phyloP scores from a whole-genome alignment of 2,888 invertebrate species.

The Pachydiplax longipennis region DNA sequence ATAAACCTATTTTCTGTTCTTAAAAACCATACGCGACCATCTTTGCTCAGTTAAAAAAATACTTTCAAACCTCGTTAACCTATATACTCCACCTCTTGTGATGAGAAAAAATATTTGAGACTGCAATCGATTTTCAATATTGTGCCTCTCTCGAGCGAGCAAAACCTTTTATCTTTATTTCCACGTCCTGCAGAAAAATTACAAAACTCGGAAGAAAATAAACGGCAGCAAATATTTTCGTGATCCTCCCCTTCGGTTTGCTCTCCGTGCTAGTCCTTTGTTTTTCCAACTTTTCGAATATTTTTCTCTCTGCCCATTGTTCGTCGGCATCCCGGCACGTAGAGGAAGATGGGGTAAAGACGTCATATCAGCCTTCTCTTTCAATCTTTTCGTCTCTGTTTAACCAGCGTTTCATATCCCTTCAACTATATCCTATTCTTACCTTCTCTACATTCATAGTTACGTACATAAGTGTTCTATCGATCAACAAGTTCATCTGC shows the following conservation, averaged over 20 bases:
- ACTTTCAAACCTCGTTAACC: not conserved
- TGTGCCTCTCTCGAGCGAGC: not conserved
- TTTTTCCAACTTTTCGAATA: not conserved
- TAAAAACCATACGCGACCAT: too few relatives aligned
- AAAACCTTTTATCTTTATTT: not conserved
- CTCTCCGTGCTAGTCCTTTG: not conserved
- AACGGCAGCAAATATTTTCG: not conserved
- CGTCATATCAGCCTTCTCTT: not conserved
- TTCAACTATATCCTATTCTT: too few relatives aligned
- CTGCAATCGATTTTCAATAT: not conserved
- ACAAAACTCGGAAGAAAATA: not conserved
- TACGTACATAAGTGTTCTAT: too few relatives aligned
- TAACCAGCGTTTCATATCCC: too few relatives aligned
- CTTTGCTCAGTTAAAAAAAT: too few relatives aligned
- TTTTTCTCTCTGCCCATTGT: not conserved
- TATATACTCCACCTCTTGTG: not conserved
- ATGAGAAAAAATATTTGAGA: not conserved
- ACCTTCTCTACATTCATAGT: too few relatives aligned
- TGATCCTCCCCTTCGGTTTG: not conserved
- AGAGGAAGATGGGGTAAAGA: not conserved
- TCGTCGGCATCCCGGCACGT: not conserved
- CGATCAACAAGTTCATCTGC: too few relatives aligned
- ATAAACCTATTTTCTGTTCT: too few relatives aligned
- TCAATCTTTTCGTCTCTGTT: not conserved
- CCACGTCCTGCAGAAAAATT: not conserved